These are phyloP conservation scores for Hydrochoerus hydrochaeris DNA, from an alignment of 2,113 vertebrate species.

Conservation along the genomic window DNA sequence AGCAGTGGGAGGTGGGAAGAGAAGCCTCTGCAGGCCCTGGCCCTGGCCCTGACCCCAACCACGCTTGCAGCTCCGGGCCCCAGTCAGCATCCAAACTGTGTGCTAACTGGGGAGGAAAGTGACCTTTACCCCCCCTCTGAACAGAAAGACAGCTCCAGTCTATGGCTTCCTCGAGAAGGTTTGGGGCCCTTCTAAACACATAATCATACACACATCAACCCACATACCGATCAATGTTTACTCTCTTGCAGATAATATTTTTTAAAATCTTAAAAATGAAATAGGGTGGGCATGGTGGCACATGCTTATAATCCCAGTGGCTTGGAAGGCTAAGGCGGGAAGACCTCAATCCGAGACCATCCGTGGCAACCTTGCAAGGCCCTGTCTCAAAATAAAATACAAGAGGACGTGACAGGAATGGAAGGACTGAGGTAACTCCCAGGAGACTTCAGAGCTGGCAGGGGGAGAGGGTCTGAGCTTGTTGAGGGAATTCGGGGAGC, in stretches of 20 bases:
- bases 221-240: background rate
- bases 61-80: background rate
- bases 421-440: background rate
- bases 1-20: fast-evolving
- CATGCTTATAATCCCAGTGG: background rate
- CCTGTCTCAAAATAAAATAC: background rate
- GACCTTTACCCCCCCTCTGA: background rate
- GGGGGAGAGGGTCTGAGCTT: background rate
- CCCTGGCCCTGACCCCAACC: fast-evolving
- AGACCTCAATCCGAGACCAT: background rate
- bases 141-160: background rate
- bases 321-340: background rate
- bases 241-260: background rate
- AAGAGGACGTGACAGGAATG: background rate
- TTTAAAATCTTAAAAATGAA: background rate
- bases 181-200: background rate
- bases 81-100: background rate
- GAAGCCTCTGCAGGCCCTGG: background rate
- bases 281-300: background rate
- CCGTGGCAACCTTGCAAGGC: background rate
- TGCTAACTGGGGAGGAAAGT: background rate
- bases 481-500: too few relatives aligned
- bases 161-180: background rate
- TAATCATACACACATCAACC: background rate
- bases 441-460: background rate